A percentile compares a stretch with the other conserved stretches of the same genome.
Evolutionary conservation across 2,113 vertebrate genomes (phyloP).

Genomic region (Furnarius figulus): DNA sequence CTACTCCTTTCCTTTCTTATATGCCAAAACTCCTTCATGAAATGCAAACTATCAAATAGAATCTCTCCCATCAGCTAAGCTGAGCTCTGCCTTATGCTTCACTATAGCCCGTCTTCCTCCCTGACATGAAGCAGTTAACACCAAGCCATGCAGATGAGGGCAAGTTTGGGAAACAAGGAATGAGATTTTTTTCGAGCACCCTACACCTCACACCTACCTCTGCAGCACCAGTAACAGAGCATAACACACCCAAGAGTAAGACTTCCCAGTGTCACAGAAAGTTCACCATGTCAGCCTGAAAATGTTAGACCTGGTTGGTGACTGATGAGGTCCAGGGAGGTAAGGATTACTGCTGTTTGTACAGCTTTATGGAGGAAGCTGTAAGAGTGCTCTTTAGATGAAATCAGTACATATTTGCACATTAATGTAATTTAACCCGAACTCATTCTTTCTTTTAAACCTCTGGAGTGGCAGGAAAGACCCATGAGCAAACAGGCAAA

Average conservation of each 20-base stretch:
- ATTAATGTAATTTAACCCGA: slow-evolving; percentile 56
- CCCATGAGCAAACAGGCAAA: slow-evolving; percentile 33
- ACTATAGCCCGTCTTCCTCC: neutral
- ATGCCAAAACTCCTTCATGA: neutral
- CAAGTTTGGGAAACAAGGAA: neutral
- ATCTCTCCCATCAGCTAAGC: neutral
- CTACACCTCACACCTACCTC: neutral
- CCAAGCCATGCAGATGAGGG: neutral
- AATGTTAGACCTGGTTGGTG: neutral
- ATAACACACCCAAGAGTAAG: neutral
- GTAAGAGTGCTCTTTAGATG: slow-evolving; percentile 32
- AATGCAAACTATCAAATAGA: neutral
- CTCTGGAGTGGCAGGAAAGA: slow-evolving; percentile 12
- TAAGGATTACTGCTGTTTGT: slow-evolving; percentile 47
- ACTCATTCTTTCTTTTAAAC: slow-evolving; percentile 35
- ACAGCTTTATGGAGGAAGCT: slow-evolving; percentile 41
- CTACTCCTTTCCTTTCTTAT: neutral
- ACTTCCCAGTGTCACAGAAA: neutral
- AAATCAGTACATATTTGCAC: slow-evolving; percentile 65
- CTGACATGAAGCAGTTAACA: neutral
- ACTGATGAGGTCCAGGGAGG: slow-evolving; percentile 28
- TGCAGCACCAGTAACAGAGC: neutral
- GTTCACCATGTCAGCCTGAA: slow-evolving; percentile 4
- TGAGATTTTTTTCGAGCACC: neutral
- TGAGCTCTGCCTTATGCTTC: neutral